Percentiles rank a stretch among this genome's conserved stretches.
These are phyloP conservation scores for Megamerina dolium DNA, from an alignment of 2,888 invertebrate genomes.

Conservation along the genomic window DNA sequence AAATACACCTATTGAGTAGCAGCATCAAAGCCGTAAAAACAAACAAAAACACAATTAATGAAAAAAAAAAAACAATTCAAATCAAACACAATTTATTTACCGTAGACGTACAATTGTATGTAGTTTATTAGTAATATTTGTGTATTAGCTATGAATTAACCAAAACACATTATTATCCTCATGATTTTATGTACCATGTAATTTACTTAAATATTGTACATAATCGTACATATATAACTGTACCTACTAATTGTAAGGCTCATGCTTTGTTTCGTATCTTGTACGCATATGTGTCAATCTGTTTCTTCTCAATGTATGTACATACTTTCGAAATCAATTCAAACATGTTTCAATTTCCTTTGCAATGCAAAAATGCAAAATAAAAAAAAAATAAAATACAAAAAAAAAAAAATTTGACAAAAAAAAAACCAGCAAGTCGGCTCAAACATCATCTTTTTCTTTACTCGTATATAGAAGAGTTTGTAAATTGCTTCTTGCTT, in stretches of 20 bases:
- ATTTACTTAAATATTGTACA: too few species aligned
- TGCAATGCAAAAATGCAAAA: too few species aligned
- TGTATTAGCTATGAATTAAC: neutral
- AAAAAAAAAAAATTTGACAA: too few species aligned
- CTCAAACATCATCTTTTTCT: constrained; percentile 10
- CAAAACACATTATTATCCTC: neutral
- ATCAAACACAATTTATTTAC: neutral
- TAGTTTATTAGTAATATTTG: neutral
- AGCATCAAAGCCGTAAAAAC: too few species aligned
- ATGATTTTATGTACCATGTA: neutral
- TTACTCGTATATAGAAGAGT: too few species aligned
- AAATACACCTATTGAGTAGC: constrained; percentile 32
- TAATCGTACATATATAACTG: neutral
- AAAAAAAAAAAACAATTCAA: neutral
- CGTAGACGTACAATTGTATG: neutral
- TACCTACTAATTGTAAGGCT: constrained; percentile 3
- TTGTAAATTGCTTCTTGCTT: too few species aligned
- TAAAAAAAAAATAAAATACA: too few species aligned
- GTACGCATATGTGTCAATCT: neutral
- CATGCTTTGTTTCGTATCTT: constrained; percentile 7
- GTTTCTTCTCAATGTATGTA: neutral
- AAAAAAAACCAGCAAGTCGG: constrained; percentile 23
- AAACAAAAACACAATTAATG: too few species aligned
- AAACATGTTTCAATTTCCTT: constrained; percentile 50
- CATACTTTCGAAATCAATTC: constrained; percentile 26